Percentiles rank a stretch among this genome's conserved stretches.
Evolutionary conservation across 1,140 invertebrate genomes (phyloP).

Genomic region (Drosophila chauvacae): DNA sequence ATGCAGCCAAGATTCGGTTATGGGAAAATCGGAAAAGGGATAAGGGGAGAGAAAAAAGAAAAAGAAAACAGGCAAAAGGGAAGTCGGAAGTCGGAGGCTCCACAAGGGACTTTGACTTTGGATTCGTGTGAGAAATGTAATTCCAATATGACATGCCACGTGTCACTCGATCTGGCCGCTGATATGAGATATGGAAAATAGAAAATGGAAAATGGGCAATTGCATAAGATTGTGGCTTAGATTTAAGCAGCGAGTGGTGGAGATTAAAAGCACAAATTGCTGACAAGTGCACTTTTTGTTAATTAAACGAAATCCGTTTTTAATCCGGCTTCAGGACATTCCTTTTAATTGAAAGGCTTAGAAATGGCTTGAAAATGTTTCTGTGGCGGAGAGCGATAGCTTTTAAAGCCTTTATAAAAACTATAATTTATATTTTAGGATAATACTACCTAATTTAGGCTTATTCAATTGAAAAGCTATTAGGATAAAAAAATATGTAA

Average conservation of each 20-base stretch:
- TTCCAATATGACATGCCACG: constrained; percentile 55
- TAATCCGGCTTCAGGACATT: not conserved
- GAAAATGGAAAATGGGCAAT: constrained; percentile 31
- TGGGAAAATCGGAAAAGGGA: not conserved
- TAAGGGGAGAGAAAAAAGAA: no score
- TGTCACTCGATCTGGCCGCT: constrained; percentile 40
- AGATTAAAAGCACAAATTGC: not conserved
- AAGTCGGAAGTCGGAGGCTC: not conserved
- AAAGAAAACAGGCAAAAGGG: not conserved
- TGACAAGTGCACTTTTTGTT: constrained; percentile 7
- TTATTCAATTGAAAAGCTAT: no score
- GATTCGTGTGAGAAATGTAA: constrained; percentile 54
- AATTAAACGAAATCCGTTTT: constrained; percentile 6
- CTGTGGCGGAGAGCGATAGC: not conserved
- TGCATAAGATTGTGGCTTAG: constrained; percentile 25
- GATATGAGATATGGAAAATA: constrained; percentile 23
- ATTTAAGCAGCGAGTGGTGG: not conserved
- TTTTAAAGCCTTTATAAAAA: not conserved
- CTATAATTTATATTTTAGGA: no score
- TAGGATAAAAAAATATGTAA: no score
- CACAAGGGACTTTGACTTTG: constrained; percentile 39
- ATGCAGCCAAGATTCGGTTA: constrained; percentile 46
- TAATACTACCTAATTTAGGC: no score
- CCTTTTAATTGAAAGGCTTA: not conserved
- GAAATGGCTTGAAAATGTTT: not conserved